Percentiles rank a stretch among this genome's conserved stretches.
Evolutionary conservation across 2,113 vertebrate species (phyloP).

Genomic region (Galemys pyrenaicus): DNA sequence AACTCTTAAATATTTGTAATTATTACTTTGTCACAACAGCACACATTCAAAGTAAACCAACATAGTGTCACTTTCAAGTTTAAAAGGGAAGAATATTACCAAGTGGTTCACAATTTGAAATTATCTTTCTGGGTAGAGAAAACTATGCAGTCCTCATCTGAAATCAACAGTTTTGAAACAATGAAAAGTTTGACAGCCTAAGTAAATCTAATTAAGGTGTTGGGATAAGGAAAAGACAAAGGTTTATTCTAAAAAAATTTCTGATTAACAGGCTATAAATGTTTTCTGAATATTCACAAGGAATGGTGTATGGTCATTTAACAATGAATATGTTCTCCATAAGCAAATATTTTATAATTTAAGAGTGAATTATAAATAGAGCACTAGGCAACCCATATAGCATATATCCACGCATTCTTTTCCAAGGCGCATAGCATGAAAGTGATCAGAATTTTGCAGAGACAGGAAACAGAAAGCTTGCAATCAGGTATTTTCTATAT

Average conservation of each 20-base stretch:
- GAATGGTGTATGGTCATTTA: background rate
- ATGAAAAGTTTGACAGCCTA: background rate
- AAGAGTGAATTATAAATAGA: background rate
- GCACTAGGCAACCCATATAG: background rate
- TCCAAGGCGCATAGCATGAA: background rate
- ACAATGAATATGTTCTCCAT: background rate
- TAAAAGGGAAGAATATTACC: background rate
- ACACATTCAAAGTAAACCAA: background rate
- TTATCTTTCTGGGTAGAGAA: background rate
- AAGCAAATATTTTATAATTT: background rate
- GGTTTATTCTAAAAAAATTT: background rate
- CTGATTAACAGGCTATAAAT: background rate
- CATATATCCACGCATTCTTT: background rate
- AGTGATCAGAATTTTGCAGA: background rate
- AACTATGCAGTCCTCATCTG: background rate
- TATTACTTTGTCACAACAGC: background rate
- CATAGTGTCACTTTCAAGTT: background rate
- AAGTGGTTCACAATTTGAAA: constrained; percentile 14
- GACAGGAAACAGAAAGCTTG: background rate
- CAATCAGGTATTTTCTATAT: background rate
- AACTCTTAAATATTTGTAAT: background rate
- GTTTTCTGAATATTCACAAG: background rate
- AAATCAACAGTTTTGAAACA: background rate
- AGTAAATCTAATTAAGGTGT: background rate
- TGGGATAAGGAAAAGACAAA: background rate